Conservation (phyloP, 2,888 invertebrate genomes). For the Trissolcus brochymenae region DNA sequence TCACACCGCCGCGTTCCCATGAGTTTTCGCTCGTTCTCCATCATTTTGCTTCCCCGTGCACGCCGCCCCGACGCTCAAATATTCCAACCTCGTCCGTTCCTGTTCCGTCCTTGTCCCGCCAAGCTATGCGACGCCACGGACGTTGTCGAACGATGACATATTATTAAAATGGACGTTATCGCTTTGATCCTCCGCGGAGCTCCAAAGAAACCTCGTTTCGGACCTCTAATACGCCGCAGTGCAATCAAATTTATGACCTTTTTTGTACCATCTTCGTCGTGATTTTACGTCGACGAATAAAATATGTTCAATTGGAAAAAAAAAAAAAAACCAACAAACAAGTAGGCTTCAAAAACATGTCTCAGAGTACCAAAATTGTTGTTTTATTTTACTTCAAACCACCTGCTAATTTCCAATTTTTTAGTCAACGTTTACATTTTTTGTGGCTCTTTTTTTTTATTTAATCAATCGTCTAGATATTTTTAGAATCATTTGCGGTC, state of each 20-base stretch:
- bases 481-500: too few relatives aligned
- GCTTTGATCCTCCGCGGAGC: conserved; percentile 45
- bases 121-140: conserved; percentile 59
- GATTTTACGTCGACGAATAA: too few relatives aligned
- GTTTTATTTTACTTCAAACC: too few relatives aligned
- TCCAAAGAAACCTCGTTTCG: not conserved
- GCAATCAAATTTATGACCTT: conserved; percentile 1
- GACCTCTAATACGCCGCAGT: not conserved
- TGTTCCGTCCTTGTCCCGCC: conserved; percentile 48
- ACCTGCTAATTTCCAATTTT: too few relatives aligned
- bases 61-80: conserved; percentile 62
- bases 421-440: too few relatives aligned
- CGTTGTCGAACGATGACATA: conserved; percentile 63
- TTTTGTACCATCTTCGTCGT: too few relatives aligned
- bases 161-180: conserved; percentile 66
- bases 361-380: too few relatives aligned
- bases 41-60: conserved; percentile 43
- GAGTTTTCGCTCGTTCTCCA: conserved; percentile 52
- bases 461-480: too few relatives aligned
- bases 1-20: conserved; percentile 51
- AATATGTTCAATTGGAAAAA: too few relatives aligned
- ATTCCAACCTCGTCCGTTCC: conserved; percentile 65
- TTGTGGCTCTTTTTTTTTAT: too few relatives aligned
- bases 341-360: too few relatives aligned
- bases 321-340: too few relatives aligned